Base-by-base conservation (phyloP, 2,113 vertebrate genomes). In the Daphoenositta chrysoptera region DNA sequence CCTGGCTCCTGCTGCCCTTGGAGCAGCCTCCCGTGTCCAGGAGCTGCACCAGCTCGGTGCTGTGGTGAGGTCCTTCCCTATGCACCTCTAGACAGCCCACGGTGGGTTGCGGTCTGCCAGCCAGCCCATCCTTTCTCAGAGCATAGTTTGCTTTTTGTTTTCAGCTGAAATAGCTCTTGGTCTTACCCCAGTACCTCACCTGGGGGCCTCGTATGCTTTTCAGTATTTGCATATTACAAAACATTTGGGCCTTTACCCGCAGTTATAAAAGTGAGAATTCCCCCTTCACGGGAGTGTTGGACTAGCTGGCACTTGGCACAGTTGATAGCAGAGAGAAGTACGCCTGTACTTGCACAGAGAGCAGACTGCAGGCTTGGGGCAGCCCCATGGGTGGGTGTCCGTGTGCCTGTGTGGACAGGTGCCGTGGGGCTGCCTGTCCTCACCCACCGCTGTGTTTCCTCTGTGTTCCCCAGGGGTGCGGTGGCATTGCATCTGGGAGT, bases 51-150 rank as follows among this genome's bases (percentile, higher is more conserved):
- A 1, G 26, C 1, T 1, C 22, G 19, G 28, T 50, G 60, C 66
- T 60, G 26, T 6, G 4, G 7, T 1, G 4, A 33, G 50, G 4
- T 48, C 18, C 7, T 50, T 91, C 80, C 56, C 58, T 0, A 0
- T 2, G 37, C 19, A 6, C 56, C 44, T 77, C 42, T 16, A 7
- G 30, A 51, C 0, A 0, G 68, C 33, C 66, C 12, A 2, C 0
- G 1, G 44, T 45, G 56, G 82, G 48, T 56, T 48, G 65, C 19
- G 45, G n/a, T 23, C 13, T 15, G 15, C 42, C 17, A 76, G 44
- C 37, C 28, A 16, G 50, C 40, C 37, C 3, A 4, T 77, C 76
- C 47, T n/a, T 79, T 61, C 37, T 72, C 50, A 11, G 15, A 58
- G 31, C 0, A 0, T 50, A 57, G 50, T 77, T 45, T 44, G 50